These are phyloP conservation scores for Argyresthia goedartella DNA, from an alignment of 2,888 invertebrate genomes.

Conservation along the genomic window DNA sequence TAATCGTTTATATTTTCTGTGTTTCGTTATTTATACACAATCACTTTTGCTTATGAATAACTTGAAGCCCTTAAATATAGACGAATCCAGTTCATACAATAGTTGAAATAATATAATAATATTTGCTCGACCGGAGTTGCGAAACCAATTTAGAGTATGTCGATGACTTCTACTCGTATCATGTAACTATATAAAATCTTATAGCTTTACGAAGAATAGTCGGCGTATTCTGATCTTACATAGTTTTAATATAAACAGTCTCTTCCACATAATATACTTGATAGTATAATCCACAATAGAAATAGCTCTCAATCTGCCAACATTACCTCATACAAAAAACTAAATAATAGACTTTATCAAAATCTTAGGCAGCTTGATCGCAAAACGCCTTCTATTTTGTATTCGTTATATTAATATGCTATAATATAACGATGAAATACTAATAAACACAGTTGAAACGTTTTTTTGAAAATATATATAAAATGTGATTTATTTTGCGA, in stretches of 20 bases:
- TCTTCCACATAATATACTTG: constrained; percentile 55
- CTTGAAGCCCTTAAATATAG: constrained; percentile 9
- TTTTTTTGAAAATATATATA: constrained; percentile 14
- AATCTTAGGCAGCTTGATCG: constrained; percentile 1
- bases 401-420: not conserved
- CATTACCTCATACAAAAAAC: constrained; percentile 48
- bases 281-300: constrained; percentile 33
- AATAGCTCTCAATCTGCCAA: constrained; percentile 60
- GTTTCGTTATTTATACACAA: constrained; percentile 6
- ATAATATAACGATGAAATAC: not conserved
- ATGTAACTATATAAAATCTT: constrained; percentile 21
- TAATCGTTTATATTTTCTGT: constrained; percentile 22
- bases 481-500: constrained; percentile 29
- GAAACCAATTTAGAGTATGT: constrained; percentile 31
- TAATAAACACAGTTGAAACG: not conserved
- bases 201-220: constrained; percentile 17
- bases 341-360: constrained; percentile 9
- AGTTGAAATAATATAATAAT: constrained; percentile 41
- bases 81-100: constrained; percentile 51
- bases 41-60: too few species aligned
- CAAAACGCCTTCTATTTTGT: not conserved
- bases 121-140: constrained; percentile 46
- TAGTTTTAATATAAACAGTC: constrained; percentile 68
- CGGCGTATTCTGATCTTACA: constrained; percentile 53
- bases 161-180: constrained; percentile 46